Evolutionary conservation across 2,113 vertebrate genomes (phyloP).

Genomic region (Lampris megalopsis): DNA sequence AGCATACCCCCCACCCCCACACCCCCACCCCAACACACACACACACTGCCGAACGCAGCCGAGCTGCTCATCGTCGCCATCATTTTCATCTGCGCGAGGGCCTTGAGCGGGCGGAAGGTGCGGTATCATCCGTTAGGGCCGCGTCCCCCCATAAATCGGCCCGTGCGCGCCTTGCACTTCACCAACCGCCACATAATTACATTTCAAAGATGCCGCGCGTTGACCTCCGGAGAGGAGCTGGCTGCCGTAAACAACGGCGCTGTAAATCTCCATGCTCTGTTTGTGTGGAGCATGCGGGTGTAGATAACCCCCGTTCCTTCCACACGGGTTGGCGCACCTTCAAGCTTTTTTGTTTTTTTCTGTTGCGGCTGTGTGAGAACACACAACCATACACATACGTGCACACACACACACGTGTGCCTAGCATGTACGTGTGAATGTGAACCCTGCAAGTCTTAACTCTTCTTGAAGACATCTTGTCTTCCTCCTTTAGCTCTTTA

Average conservation of each 20-base stretch:
- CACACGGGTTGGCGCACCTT: background rate
- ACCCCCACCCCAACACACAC: background rate
- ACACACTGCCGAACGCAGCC: background rate
- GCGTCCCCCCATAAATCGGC: conserved; percentile 63
- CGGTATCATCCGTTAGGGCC: conserved; percentile 58
- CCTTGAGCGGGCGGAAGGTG: conserved; percentile 52
- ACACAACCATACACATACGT: background rate
- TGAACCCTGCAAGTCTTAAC: background rate
- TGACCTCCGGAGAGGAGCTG: conserved; percentile 68
- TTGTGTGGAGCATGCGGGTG: background rate
- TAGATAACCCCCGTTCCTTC: background rate
- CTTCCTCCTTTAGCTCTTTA: background rate
- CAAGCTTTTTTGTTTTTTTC: background rate
- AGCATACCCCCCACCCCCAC: conserved; percentile 29
- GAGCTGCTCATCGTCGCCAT: conserved; percentile 17
- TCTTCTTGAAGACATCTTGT: background rate
- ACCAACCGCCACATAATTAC: conserved; percentile 77
- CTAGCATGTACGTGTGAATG: no score
- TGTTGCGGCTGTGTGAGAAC: background rate
- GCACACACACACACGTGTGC: background rate
- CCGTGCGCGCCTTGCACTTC: conserved; percentile 48
- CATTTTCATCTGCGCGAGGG: conserved; percentile 42
- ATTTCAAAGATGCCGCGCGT: conserved; percentile 64
- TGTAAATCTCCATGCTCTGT: background rate
- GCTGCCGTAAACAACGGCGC: conserved; percentile 50